A percentile compares a stretch with the other conserved stretches of the same genome.
These are phyloP conservation scores for Dryobates pubescens DNA, from an alignment of 2,797 vertebrate genomes.

Conservation along the genomic window DNA sequence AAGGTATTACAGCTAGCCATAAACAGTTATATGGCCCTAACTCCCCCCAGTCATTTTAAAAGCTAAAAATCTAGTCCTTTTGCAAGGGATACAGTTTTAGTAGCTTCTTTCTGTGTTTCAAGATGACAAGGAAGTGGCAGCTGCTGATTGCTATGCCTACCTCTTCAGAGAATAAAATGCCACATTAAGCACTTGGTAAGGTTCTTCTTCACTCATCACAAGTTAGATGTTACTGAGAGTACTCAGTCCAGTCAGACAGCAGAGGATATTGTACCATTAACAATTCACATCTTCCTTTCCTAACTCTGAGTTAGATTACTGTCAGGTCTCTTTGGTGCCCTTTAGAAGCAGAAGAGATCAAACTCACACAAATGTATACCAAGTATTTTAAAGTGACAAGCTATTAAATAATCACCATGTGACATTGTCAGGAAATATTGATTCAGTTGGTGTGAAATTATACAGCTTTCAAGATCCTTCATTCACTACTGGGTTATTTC, in stretches of 20 bases:
- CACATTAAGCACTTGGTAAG: not conserved
- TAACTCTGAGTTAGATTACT: not conserved
- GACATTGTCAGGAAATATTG: not conserved
- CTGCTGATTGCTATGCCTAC: not conserved
- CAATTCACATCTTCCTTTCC: not conserved
- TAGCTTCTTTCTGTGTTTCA: not conserved
- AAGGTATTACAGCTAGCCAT: not conserved
- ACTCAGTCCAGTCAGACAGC: not conserved
- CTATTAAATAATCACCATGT: not conserved
- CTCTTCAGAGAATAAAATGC: not conserved
- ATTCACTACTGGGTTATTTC: not conserved
- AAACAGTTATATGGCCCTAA: not conserved
- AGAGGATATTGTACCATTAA: not conserved
- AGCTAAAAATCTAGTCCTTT: not conserved
- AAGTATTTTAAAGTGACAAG: slow-evolving; percentile 3
- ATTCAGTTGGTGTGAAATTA: not conserved
- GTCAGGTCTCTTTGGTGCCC: not conserved
- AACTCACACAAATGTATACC: not conserved
- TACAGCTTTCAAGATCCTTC: not conserved
- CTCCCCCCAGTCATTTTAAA: not conserved
- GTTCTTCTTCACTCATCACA: not conserved
- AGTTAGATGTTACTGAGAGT: not conserved
- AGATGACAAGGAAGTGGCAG: not conserved
- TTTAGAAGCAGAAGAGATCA: not conserved
- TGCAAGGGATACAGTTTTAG: not conserved